Evolutionary conservation across 1,140 invertebrate species (phyloP), one percentile per base, ranked within the genome.

Genomic region (Mactra quadrangularis): DNA sequence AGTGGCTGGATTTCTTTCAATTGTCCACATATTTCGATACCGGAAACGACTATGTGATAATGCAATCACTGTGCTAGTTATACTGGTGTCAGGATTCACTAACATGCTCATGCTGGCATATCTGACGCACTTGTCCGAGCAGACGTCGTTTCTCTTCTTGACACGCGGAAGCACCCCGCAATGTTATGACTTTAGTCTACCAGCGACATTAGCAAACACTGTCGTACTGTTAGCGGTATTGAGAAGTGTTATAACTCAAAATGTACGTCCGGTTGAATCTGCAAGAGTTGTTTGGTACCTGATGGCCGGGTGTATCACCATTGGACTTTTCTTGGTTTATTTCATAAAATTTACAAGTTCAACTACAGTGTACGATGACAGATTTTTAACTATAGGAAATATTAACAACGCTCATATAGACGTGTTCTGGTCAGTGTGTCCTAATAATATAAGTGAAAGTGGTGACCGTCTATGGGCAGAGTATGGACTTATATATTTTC

Each of bases 401-500:
- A 31, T n/a, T 1, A 62, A 62, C 19, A 35, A 47, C n/a, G 27
- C 35, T 0, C 72, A 76, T 25, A 22, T 76, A 7, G 72, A 76
- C 11, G 57, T 76, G 19, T 76, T 76, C 50, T 76, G 72, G 72
- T 76, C 72, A 4, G 29, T 76, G 13, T 76, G 72, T 55, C 52
- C 35, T 11, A 76, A 47, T 29, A 41, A 76, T 19, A 17, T 62
- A 4, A 1, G 6, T 62, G 55, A 33, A 11, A 55, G 60, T 11
- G 45, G 41, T 31, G 0, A 27, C 6, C 15, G 55, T 19, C 35
- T 76, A 3, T 3, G 29, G 3, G 31, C 38, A 47, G 72, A 76
- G 25, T 76, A 76, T 33, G 72, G 55, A 19, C 45, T 76, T 19
- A 76, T 76, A 60, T 76, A 60, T 53, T 31, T 62, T 22, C 72